These are phyloP conservation scores for Aldabrachelys gigantea DNA, from an alignment of 2,113 vertebrate genomes.

Conservation along the genomic window DNA sequence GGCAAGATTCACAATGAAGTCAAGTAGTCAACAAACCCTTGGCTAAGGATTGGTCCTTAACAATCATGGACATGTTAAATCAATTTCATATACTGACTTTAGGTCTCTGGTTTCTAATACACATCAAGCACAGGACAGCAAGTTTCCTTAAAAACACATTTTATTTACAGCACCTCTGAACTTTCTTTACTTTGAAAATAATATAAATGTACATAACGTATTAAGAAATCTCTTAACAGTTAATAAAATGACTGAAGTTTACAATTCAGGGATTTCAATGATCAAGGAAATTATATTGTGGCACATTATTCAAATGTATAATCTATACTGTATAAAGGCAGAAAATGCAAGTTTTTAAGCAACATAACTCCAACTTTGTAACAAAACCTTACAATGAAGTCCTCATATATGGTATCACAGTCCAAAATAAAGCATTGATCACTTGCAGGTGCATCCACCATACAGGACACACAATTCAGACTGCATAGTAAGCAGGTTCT, in stretches of 20 bases:
- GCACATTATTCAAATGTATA: conserved; percentile 4
- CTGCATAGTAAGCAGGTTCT: background rate
- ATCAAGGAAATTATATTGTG: conserved; percentile 37
- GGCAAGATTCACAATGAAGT: background rate
- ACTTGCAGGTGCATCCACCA: background rate
- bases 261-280: background rate
- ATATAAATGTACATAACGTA: background rate
- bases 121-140: conserved; percentile 11
- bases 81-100: background rate
- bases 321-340: background rate
- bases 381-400: conserved; percentile 56
- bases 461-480: conserved; percentile 17
- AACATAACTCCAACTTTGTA: conserved; percentile 78
- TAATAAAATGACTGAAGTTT: conserved; percentile 37
- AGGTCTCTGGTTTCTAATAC: background rate
- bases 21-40: background rate
- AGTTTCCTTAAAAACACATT: conserved; percentile 46
- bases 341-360: conserved; percentile 62
- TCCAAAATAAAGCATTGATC: background rate
- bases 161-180: conserved; percentile 73
- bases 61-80: background rate
- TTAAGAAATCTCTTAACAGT: background rate
- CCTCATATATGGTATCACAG: background rate
- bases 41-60: background rate
- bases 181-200: conserved; percentile 50